Conservation (phyloP, 1,140 invertebrate genomes). For the Nylanderia fulva region DNA sequence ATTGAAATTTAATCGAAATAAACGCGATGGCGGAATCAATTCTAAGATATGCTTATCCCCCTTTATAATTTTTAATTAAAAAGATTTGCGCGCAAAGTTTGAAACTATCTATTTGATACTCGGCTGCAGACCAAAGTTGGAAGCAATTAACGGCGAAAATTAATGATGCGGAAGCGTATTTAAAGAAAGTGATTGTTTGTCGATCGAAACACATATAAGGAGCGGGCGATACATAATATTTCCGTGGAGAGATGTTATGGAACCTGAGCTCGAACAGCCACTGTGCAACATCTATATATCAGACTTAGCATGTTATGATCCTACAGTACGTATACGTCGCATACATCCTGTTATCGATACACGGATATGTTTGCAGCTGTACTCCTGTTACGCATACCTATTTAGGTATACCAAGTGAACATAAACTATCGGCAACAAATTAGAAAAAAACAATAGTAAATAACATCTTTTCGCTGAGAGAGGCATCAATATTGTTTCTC, state of each 20-base stretch:
- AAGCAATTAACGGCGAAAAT: constrained; percentile 16
- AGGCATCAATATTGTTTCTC: not conserved
- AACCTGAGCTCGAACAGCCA: constrained; percentile 14
- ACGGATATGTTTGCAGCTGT: constrained; percentile 7
- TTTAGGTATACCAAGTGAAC: not conserved
- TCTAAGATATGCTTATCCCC: not conserved
- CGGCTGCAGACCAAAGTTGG: not conserved
- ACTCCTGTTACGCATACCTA: constrained; percentile 11
- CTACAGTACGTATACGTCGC: constrained; percentile 37
- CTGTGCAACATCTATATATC: constrained; percentile 71
- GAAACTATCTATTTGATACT: not conserved
- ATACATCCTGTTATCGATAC: constrained; percentile 14
- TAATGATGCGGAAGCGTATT: not conserved
- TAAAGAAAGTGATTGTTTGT: not conserved
- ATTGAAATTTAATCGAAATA: constrained; percentile 2
- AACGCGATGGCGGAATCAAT: not conserved
- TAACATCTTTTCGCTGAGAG: too few relatives aligned
- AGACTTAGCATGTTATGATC: constrained; percentile 72
- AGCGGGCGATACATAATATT: constrained; percentile 8
- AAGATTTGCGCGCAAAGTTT: not conserved
- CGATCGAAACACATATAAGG: not conserved
- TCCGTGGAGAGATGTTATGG: constrained; percentile 15
- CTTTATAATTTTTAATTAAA: not conserved
- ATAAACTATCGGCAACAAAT: not conserved
- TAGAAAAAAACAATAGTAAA: not conserved